phyloP scores from a whole-genome alignment of 1,140 invertebrate species.

The Drosophila yakuba region DNA sequence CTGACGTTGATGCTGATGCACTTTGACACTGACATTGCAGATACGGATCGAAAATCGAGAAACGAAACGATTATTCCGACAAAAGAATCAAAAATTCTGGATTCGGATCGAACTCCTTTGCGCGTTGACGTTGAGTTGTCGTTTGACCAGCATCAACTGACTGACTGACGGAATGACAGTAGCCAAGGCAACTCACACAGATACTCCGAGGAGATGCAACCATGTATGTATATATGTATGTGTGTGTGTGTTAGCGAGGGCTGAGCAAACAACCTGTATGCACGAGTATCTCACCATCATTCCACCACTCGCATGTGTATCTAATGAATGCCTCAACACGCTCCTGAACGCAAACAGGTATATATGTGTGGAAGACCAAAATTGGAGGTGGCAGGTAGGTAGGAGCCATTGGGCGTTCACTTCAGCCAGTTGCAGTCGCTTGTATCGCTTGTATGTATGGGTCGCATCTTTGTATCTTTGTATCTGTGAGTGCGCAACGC shows the following conservation, averaged over 20 bases:
- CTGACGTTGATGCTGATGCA: slow-evolving; percentile 68
- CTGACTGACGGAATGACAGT: slow-evolving; percentile 61
- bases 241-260: neutral
- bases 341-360: slow-evolving; percentile 73
- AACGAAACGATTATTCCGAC: slow-evolving; percentile 25
- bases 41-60: slow-evolving; percentile 59
- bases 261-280: slow-evolving; percentile 46
- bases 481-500: slow-evolving; percentile 14
- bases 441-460: neutral
- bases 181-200: slow-evolving; percentile 35
- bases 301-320: slow-evolving; percentile 28
- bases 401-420: slow-evolving; percentile 70
- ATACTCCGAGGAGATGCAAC: slow-evolving; percentile 30
- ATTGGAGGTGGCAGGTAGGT: slow-evolving; percentile 21
- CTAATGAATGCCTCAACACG: slow-evolving; percentile 80
- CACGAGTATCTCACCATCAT: slow-evolving; percentile 7
- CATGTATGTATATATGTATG: slow-evolving; percentile 1
- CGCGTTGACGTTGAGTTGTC: slow-evolving; percentile 72
- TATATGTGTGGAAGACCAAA: slow-evolving; percentile 15
- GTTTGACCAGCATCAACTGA: slow-evolving; percentile 49
- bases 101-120: slow-evolving; percentile 55
- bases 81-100: slow-evolving; percentile 27
- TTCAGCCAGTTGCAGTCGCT: slow-evolving; percentile 59
- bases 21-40: slow-evolving; percentile 74
- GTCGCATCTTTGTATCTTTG: slow-evolving; percentile 7